A percentile compares a stretch with the other conserved stretches of the same genome.
Conservation (phyloP, 1,140 invertebrate species). For the Diorhabda elongata region DNA sequence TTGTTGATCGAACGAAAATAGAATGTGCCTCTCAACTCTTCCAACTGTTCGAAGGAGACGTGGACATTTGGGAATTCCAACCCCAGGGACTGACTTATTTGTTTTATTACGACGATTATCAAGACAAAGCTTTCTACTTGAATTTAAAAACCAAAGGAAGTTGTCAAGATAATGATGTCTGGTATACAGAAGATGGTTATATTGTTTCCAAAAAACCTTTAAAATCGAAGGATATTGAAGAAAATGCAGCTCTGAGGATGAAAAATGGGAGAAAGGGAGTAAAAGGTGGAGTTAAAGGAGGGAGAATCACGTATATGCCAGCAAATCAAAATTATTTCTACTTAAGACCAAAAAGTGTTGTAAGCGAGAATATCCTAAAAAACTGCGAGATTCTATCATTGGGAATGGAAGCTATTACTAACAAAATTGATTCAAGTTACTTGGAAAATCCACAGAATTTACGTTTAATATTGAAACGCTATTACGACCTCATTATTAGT, state of each 20-base stretch:
- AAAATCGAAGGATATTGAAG: not conserved
- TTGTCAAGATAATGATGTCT: conserved; percentile 3
- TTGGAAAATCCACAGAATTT: not conserved
- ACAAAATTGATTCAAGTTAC: not conserved
- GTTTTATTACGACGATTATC: not conserved
- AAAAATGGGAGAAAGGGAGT: not conserved
- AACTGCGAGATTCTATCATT: not conserved
- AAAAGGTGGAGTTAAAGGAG: not conserved
- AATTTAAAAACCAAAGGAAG: not conserved
- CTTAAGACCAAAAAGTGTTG: not conserved
- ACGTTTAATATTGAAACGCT: not conserved
- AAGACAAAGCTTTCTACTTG: conserved; percentile 7
- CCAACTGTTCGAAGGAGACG: not conserved
- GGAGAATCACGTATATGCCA: not conserved
- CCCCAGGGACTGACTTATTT: not conserved
- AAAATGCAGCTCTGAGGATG: not conserved
- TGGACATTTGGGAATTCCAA: conserved; percentile 8
- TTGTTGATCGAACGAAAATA: not conserved
- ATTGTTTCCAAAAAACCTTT: not conserved
- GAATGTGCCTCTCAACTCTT: not conserved
- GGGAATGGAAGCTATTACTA: not conserved
- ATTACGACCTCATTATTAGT: not conserved
- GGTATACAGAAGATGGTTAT: not conserved
- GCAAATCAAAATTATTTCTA: not conserved
- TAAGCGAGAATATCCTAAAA: not conserved